Evolutionary conservation across 2,888 invertebrate species (phyloP), one percentile per base, ranked within the genome.

Genomic region (Spilarctia lutea): DNA sequence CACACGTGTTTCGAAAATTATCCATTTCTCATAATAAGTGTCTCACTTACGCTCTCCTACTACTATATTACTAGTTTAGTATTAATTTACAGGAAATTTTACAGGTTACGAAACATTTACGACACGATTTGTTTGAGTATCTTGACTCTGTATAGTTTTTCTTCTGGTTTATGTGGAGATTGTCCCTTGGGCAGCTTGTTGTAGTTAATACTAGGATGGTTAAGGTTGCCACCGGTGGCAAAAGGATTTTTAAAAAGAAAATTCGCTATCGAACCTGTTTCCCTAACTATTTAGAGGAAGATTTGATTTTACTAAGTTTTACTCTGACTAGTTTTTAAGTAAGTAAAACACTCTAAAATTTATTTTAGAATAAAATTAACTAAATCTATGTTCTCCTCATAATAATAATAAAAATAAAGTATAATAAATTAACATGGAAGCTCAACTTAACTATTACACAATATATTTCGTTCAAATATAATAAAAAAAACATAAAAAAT

Each of bases 121-220:
- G 74, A 77, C 56, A 68, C 35, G 69, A 78, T 70, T 79, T 74
- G 75, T 35, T 27, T 39, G 33, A 35, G 66, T 65, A 63, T 75
- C 56, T 67, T 56, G 75, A 76, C 71, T 75, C 73, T 70, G 68
- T 69, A 24, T 68, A 65, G 68, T 74, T 75, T 75, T 76, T 74
- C 69, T 27, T 73, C 68, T 68, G 30, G 68, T 72, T 77, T 67
- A 72, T 68, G 75, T 78, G 35, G 48, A 45, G 45, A 73, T 73
- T 48, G 60, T 68, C 76, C 66, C 13, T 74, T 75, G 76, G 75
- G 72, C 70, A 69, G 68, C 65, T 73, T 75, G 71, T 75, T 67
- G 52, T 75, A 69, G 79, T 69, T 77, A 56, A 68, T 68, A 56
- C 65, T 33, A 42, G 16, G 18, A 35, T 27, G n/a, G 24, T 35